Evolutionary conservation across 2,888 invertebrate species (phyloP).

Genomic region (Volucella bombylans): DNA sequence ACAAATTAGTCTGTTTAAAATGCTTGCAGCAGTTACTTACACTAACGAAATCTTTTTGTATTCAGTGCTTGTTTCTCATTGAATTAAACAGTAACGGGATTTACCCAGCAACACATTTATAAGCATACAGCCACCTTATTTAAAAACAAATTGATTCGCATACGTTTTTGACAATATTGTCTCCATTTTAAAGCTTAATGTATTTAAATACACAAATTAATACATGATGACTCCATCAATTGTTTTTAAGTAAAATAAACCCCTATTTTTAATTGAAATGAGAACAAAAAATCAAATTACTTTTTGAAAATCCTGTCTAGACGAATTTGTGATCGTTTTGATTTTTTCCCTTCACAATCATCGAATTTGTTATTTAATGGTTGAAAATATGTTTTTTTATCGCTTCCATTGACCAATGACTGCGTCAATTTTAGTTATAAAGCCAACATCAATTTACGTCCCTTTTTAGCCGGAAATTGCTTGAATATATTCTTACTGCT

Average conservation of each 20-base stretch:
- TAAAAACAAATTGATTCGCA: not conserved
- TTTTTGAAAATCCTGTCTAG: constrained; percentile 28
- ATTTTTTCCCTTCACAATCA: constrained; percentile 1
- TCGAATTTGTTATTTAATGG: constrained; percentile 22
- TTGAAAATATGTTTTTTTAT: constrained; percentile 2
- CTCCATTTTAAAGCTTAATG: not conserved
- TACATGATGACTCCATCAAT: constrained; percentile 16
- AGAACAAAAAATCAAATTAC: constrained; percentile 13
- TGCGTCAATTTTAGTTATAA: constrained; percentile 9
- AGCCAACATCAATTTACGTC: constrained; percentile 2
- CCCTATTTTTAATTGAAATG: constrained; percentile 22
- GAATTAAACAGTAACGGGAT: too few relatives aligned
- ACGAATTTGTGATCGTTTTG: constrained; percentile 14
- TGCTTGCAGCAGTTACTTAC: too few relatives aligned
- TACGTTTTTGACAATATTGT: not conserved
- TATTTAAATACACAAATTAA: not conserved
- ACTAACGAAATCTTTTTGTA: too few relatives aligned
- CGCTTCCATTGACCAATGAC: constrained; percentile 10
- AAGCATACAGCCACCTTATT: not conserved
- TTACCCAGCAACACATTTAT: too few relatives aligned
- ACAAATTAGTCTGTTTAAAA: too few relatives aligned
- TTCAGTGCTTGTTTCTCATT: too few relatives aligned
- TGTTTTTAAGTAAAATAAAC: constrained; percentile 6
- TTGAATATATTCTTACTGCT: not conserved
- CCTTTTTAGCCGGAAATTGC: constrained; percentile 29